phyloP scores from a whole-genome alignment of 2,797 vertebrate genomes.

The Melanogrammus aeglefinus region DNA sequence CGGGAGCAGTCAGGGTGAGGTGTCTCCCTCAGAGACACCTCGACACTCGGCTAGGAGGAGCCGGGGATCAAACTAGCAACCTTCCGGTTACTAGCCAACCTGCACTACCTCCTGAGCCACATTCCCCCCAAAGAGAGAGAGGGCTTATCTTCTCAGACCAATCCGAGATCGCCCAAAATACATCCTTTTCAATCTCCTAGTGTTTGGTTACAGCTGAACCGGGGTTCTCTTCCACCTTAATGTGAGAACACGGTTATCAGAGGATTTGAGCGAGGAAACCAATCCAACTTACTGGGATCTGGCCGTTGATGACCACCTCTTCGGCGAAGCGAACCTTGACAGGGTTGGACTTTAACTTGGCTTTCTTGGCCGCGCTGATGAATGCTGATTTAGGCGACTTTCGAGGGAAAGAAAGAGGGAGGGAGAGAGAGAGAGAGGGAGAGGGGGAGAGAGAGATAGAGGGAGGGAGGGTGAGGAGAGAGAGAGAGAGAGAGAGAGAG shows the following conservation, averaged over 20 bases:
- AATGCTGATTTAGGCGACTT: slow-evolving; percentile 99
- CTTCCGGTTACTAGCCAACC: no score
- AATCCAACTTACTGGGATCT: slow-evolving; percentile 89
- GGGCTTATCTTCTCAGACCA: no score
- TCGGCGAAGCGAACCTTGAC: slow-evolving; percentile 98
- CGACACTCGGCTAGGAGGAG: no score
- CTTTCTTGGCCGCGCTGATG: slow-evolving; percentile 99
- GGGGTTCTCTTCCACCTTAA: not conserved
- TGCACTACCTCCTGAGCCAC: no score
- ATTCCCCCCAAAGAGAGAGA: no score
- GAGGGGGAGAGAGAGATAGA: not conserved
- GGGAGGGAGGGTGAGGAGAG: slow-evolving; percentile 26
- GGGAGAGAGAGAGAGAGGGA: not conserved
- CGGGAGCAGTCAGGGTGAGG: no score
- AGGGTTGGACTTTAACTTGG: slow-evolving; percentile 98
- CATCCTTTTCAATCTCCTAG: no score
- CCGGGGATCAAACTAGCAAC: no score
- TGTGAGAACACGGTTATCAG: not conserved
- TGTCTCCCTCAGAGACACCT: no score
- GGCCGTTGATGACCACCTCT: slow-evolving; percentile 97
- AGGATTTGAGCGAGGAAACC: not conserved
- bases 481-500: slow-evolving; percentile 31
- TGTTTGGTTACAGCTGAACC: no score
- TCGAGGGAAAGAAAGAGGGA: slow-evolving; percentile 9
- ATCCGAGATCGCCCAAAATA: no score